Evolutionary conservation across 2,797 vertebrate species (phyloP), one percentile per base, ranked within the genome.

Genomic region (Molossus molossus): DNA sequence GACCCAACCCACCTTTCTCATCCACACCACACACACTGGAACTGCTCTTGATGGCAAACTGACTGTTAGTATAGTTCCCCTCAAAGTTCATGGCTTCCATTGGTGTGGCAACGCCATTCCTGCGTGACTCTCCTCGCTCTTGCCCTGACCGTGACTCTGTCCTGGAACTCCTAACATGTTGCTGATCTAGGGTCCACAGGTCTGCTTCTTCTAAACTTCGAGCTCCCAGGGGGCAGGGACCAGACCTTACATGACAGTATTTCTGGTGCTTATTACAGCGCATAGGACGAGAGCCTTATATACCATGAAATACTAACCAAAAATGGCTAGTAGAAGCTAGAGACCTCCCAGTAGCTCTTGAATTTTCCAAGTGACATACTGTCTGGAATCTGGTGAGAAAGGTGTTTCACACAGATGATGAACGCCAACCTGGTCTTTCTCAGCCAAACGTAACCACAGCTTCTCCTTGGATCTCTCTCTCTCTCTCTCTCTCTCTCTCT

Each of bases 361-460:
- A 72, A 48, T 84, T 82, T 91, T 73, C 57, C 14, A 88, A 75
- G 64, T 21, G 29, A 58, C 45, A 18, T 50, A 65, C 4, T 60
- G 0, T 50, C 57, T 73, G 50, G 9, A 79, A 91, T 65, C 27
- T 62, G 79, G 14, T 85, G 21, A 90, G 45, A 88, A 77, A 62
- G 77, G 6, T 50, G 33, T 50, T 82, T 77, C 79, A 65, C 29
- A 55, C 15, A 37, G 76, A 70, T 76, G 87, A 87, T 45, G 69
- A 77, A 29, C 37, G 55, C 23, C 62, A 93, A 70, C 8, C 45
- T 84, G 57, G 15, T 73, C 53, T 76, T 94, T 93, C 50, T 96
- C 20, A 87, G 79, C 15, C 40, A 94, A 81, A 88, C 37, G 25
- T 76, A 83, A 90, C 25, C 40, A 95, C 48, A 2, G 9, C 29